Evolutionary conservation across 2,797 vertebrate species (phyloP), one percentile per base, ranked within the genome.

Genomic region (Chrosomus eos): DNA sequence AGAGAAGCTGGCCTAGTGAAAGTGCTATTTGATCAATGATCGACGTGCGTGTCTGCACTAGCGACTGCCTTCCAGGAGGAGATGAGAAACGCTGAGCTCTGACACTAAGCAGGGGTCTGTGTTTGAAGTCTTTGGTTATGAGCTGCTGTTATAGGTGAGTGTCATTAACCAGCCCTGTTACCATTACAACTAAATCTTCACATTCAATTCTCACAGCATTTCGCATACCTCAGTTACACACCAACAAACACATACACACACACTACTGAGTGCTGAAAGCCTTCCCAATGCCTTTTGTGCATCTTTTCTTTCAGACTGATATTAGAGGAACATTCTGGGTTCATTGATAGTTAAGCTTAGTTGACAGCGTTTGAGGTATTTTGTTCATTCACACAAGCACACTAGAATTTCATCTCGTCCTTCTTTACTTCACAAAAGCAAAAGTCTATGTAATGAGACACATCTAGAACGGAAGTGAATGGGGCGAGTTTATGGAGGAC

Each of bases 21-120:
- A 91, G 91, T 91, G 84, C 78, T 33, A 33, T 33, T 87, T 93
- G 92, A 94, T 94, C 92, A 92, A 92, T 92, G 89, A 91, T 91
- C 60, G 79, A 19, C 90, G 91, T 91, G 83, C 91, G 91, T 94
- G 92, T 94, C 93, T 90, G 91, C 91, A 93, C 93, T 92, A 88
- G 93, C 68, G 88, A 91, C 64, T 88, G 90, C 89, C 60, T 87
- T 45, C 21, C 84, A 82, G 38, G 73, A 40, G 87, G 87, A 85
- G 87, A 90, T 89, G 91, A 90, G 87, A 87, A 90, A 91, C 3
- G 90, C 91, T 91, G 92, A 93, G 92, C 92, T 92, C 66, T 93
- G 93, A 94, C 91, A 93, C 85, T 72, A 48, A 86, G 89, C 92
- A 90, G 48, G 81, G 91, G 89, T 92, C 81, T 88, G 76, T 67